phyloP scores from a whole-genome alignment of 1,140 invertebrate genomes.

The Samia ricini region DNA sequence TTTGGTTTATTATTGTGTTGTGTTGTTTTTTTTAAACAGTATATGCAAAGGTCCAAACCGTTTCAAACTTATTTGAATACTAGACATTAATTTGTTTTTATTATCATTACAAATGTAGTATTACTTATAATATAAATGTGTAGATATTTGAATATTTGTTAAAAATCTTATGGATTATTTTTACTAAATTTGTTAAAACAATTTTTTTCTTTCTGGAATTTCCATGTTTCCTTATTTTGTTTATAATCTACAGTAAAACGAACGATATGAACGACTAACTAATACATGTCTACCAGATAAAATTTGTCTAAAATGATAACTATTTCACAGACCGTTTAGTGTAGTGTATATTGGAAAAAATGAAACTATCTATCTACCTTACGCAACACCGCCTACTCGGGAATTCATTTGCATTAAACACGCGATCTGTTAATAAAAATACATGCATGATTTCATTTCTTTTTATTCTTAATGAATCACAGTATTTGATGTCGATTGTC shows the following conservation, averaged over 20 bases:
- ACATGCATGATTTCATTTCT: background rate
- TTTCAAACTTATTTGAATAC: background rate
- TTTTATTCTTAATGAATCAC: too few relatives aligned
- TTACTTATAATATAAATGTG: too few relatives aligned
- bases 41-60: background rate
- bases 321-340: background rate
- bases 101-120: too few relatives aligned
- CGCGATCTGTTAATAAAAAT: conserved; percentile 2
- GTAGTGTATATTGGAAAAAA: background rate
- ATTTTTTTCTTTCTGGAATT: background rate
- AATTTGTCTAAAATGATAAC: background rate
- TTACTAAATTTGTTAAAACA: too few relatives aligned
- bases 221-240: background rate
- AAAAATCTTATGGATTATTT: too few relatives aligned
- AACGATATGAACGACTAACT: background rate
- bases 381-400: background rate
- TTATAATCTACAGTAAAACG: background rate
- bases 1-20: background rate
- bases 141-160: too few relatives aligned
- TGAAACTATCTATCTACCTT: background rate
- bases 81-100: background rate
- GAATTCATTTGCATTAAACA: background rate
- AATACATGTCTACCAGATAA: background rate
- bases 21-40: background rate
- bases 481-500: too few relatives aligned